These are phyloP conservation scores for Anagyrus pseudococci DNA, from an alignment of 2,888 invertebrate species.

Conservation along the genomic window DNA sequence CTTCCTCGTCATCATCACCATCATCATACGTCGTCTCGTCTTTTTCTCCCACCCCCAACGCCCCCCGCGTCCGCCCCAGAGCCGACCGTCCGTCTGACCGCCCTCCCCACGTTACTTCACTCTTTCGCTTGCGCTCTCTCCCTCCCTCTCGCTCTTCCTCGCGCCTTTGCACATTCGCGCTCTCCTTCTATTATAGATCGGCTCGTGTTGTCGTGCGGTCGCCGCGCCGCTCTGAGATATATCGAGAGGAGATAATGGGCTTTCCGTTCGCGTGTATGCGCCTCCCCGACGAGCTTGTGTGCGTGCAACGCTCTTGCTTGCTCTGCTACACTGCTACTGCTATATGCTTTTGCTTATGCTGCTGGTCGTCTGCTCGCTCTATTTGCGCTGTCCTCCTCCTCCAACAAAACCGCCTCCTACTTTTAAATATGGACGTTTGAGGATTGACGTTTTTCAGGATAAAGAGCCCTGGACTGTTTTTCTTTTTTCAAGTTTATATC, in stretches of 20 bases:
- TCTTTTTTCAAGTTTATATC: no score
- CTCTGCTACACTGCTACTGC: background rate
- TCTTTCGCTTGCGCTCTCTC: no score
- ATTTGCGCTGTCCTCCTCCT: slow-evolving; percentile 20
- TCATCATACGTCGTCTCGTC: no score
- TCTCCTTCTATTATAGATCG: no score
- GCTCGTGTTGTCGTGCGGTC: background rate
- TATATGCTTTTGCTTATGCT: background rate
- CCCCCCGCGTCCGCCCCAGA: no score
- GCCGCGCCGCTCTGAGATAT: background rate
- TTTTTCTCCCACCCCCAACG: slow-evolving; percentile 16
- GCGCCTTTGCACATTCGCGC: no score
- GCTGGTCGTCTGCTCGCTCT: slow-evolving; percentile 30
- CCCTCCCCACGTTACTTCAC: background rate
- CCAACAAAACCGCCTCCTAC: background rate
- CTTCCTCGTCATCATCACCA: slow-evolving; percentile 43
- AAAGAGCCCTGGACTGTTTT: background rate
- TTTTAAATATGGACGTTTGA: background rate
- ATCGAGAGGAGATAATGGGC: background rate
- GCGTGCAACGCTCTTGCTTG: no score
- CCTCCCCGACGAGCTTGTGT: no score
- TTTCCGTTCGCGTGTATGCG: no score
- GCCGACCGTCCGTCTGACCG: no score
- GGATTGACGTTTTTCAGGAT: background rate
- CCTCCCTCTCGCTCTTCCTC: background rate